A percentile compares a stretch with the other conserved stretches of the same genome.
Conservation (phyloP, 2,797 vertebrate genomes). For the Brachyalestes nurse region DNA sequence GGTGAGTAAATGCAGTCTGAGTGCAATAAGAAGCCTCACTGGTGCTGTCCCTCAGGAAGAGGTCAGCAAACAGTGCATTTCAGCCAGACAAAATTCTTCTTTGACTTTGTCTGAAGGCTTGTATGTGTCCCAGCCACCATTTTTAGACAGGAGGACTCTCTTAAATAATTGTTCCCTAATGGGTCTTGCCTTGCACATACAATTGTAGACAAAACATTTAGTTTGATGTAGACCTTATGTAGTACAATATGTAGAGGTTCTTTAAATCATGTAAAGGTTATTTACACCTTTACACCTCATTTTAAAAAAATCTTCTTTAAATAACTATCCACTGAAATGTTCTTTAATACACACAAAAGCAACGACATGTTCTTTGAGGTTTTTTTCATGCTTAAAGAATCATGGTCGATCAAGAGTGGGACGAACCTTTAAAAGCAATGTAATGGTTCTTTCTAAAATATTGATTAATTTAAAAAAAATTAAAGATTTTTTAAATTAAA, state of each 20-base stretch:
- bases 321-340: too few relatives aligned
- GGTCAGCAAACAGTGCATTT: constrained; percentile 67
- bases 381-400: too few relatives aligned
- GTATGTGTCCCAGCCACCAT: constrained; percentile 8
- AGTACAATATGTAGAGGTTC: neutral
- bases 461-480: too few relatives aligned
- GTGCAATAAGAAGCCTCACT: constrained; percentile 48
- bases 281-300: neutral
- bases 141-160: neutral
- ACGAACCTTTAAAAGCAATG: neutral
- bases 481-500: too few relatives aligned
- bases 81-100: constrained; percentile 41
- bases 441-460: too few relatives aligned
- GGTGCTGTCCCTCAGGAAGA: constrained; percentile 62
- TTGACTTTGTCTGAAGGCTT: constrained; percentile 26
- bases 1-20: constrained; percentile 64
- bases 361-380: too few relatives aligned
- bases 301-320: neutral
- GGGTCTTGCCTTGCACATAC: neutral
- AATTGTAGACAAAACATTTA: neutral
- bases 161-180: neutral
- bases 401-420: too few relatives aligned
- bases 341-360: too few relatives aligned
- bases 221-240: too few relatives aligned
- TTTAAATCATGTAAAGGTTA: neutral